Base-by-base conservation (phyloP, 2,797 vertebrate species). In the Hyperoplus immaculatus region DNA sequence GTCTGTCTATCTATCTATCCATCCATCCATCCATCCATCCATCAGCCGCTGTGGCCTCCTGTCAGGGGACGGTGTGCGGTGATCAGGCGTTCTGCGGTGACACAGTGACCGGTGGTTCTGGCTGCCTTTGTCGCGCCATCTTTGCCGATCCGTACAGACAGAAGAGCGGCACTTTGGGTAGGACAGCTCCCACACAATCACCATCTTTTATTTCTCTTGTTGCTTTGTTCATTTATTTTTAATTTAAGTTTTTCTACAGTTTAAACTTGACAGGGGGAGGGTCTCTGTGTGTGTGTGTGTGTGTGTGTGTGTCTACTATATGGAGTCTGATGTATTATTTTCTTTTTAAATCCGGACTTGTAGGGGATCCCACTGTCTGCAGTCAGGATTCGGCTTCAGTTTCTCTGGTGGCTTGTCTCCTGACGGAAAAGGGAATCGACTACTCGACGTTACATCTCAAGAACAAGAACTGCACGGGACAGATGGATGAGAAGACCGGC, bases 21-120 rank as follows among this genome's bases (percentile, higher is more conserved):
- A 29, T 29, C 29, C 21, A 21, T 21, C 21, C 21, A 21, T 21
- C 21, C 29, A 2, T 29, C 29, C 29, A 29, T 29, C 29, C 46
- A 77, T 73, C 39, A 5, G 10, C 66, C n/a, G 29, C 49, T 38
- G 12, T 21, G 9, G 47, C 42, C 55, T 21, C 51, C 29, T 89
- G 86, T 54, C 75, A 56, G 64, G 51, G 70, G 55, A 73, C 1
- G 43, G 15, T 41, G 69, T 88, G 86, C 72, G 80, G 74, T 15
- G 29, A 53, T 39, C 66, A 87, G 0, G 83, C 85, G 81, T 88
- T 86, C 75, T 90, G 87, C 36, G 83, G 69, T 9, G 5, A 75
- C 53, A 41, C 10, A 9, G 1, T 0, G 0, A 9, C 1, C 1
- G 15, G 29, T 4, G 41, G 65, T 6, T 50, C 29, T 0, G 3